Evolutionary conservation across 2,888 invertebrate species (phyloP), one percentile per base, ranked within the genome.

Genomic region (Drosophila atroscutellata): DNA sequence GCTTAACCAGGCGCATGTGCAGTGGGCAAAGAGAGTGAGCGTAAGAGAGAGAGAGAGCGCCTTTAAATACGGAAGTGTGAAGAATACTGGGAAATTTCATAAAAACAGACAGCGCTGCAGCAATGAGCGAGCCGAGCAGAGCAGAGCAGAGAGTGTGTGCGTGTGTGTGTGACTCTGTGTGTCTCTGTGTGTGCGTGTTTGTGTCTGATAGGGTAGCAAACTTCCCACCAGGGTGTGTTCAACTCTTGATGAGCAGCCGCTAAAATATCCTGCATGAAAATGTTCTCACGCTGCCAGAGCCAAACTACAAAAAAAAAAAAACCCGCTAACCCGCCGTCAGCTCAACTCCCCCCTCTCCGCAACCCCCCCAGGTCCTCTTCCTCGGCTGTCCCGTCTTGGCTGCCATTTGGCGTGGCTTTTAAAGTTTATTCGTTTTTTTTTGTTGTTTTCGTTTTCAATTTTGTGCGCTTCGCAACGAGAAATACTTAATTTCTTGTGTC

Each of bases 221-320:
- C 81, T 87, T 88, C 88, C 80, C 90, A 86, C 80, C 84, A 86
- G 89, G 90, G 89, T 90, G 90, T 89, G 90, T 89, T 89, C 86
- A 84, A 89, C 81, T 86, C 88, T 78, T 83, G 89, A 85, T 77
- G 80, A 83, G 86, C 87, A 78, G 87, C 76, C 83, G 80, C 81
- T 75, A 71, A 85, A 89, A 80, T 83, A 83, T 81, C 86, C 81
- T 86, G 83, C 84, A 89, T 86, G 83, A 89, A 84, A 89, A 84
- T 86, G 80, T 88, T 88, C 87, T 90, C 87, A 88, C 87, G 87
- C 89, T 88, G 84, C 77, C 84, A 60, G 55, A 75, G 68, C 60
- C 62, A 49, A 65, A 54, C 58, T 55, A 51, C 24, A 24, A 39
- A 55, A 55, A 30, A 11, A 28, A 54, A 20, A 30, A 30, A 32